Conservation (phyloP, 2,113 vertebrate species). For the Channa maculata region DNA sequence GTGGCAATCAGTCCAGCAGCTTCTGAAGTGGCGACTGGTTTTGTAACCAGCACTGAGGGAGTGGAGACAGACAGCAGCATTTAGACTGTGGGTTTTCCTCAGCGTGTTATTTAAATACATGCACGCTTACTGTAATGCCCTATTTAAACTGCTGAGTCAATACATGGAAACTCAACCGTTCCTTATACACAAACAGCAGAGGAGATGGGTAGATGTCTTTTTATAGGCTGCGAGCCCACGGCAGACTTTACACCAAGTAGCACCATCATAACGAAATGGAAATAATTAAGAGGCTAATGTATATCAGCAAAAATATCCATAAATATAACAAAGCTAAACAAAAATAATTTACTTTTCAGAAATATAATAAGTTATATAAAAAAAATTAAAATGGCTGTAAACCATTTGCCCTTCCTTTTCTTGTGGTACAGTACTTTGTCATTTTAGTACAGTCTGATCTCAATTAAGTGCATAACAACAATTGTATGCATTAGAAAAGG, state of each 20-base stretch:
- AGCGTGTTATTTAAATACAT: constrained; percentile 57
- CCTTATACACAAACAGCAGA: constrained; percentile 9
- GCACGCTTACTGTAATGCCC: constrained; percentile 63
- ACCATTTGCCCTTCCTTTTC: constrained; percentile 25
- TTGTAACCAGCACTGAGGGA: constrained; percentile 41
- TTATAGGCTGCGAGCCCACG: constrained; percentile 27
- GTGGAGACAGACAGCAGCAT: constrained; percentile 49
- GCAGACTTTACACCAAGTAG: constrained; percentile 52
- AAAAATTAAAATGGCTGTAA: constrained; percentile 44
- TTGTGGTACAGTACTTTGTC: constrained; percentile 47
- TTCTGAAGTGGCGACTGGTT: constrained; percentile 21
- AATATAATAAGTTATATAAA: constrained; percentile 67
- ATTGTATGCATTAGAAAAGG: constrained; percentile 56
- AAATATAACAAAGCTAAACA: constrained; percentile 49
- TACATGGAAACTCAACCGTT: constrained; percentile 26
- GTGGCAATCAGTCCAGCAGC: background rate
- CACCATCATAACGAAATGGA: constrained; percentile 66
- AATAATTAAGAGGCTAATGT: constrained; percentile 18
- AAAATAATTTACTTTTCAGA: constrained; percentile 68
- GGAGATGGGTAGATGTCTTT: constrained; percentile 21
- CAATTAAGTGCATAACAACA: constrained; percentile 55
- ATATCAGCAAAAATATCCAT: constrained; percentile 40
- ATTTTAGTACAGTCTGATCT: constrained; percentile 39
- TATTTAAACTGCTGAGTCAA: constrained; percentile 70
- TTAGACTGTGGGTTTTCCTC: constrained; percentile 65